Evolutionary conservation across 2,113 vertebrate genomes (phyloP), one percentile per base, ranked within the genome.

Genomic region (Aspidoscelis tigris): DNA sequence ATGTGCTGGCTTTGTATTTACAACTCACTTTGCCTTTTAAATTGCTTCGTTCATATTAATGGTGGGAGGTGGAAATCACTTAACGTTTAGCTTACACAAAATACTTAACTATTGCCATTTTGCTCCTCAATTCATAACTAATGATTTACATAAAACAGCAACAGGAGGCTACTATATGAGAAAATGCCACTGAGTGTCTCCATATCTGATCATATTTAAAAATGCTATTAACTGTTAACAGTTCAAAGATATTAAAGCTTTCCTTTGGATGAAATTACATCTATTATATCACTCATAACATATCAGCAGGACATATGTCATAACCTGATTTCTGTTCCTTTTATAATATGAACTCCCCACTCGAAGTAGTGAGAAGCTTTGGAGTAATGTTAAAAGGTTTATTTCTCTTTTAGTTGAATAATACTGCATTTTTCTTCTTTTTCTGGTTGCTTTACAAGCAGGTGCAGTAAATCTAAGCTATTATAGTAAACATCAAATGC

Each of bases 21-120:
- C 26, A 89, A 39, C 18, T 83, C 68, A 53, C 12, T 76, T 76
- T 83, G 20, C 39, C 47, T 76, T 88, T 16, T 87, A 86, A 88
- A 90, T 92, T 86, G 6, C 81, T 87, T 55, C 55, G 78, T 90
- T 91, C 90, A 84, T 73, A 89, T 75, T 89, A 92, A 90, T 33
- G 90, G 24, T 21, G 44, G 69, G 20, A 21, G 50, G 33, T 7
- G 87, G 81, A 88, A 69, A 50, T 76, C 79, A 55, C 21, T 89
- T 85, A 55, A 65, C 43, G 82, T 84, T 83, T 88, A 91, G 70
- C n/a, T 81, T 88, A 85, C 50, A 80, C 55, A 2, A 4, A 93
- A 79, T 86, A 1, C 0, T 24, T 85, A 70, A 64, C 74, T 61
- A 89, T 78, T 33, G 65, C 44, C 77, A 65, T 55, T 53, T 83